Evolutionary conservation across 2,888 invertebrate genomes (phyloP).

Genomic region (Strigamia maritima): DNA sequence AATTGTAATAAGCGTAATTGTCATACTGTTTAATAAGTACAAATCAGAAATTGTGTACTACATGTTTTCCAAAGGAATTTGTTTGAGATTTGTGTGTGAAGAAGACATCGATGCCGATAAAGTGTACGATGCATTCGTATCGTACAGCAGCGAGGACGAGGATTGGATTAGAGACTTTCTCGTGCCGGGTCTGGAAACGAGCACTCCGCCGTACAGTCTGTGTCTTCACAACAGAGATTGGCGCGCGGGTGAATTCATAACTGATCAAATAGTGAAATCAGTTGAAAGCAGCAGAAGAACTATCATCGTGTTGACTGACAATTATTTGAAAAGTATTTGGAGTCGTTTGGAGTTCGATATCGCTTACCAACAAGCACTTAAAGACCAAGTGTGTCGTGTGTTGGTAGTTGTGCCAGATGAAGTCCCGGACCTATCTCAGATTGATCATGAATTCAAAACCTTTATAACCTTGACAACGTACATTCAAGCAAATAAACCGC

Average conservation of each 20-base stretch:
- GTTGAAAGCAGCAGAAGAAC: not conserved
- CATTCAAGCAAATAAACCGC: not conserved
- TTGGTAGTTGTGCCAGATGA: not conserved
- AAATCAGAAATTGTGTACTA: not conserved
- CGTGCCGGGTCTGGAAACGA: constrained; percentile 41
- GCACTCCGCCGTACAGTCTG: constrained; percentile 47
- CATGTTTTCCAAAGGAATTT: not conserved
- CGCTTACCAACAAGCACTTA: not conserved
- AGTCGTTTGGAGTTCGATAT: not conserved
- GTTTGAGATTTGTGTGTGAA: not conserved
- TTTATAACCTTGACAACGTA: not conserved
- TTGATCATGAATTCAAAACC: not conserved
- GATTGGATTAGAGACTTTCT: not conserved
- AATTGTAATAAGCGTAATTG: not conserved
- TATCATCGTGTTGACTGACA: not conserved
- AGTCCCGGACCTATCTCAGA: not conserved
- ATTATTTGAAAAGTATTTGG: not conserved
- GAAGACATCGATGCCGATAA: not conserved
- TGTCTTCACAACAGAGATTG: not conserved
- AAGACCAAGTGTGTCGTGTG: not conserved
- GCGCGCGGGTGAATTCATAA: not conserved
- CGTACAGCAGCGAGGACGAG: not conserved
- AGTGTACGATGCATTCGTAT: not conserved
- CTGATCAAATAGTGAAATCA: not conserved
- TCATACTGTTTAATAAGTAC: not conserved